Conservation (phyloP, 2,797 vertebrate genomes). For the Neoniphon sammara region DNA sequence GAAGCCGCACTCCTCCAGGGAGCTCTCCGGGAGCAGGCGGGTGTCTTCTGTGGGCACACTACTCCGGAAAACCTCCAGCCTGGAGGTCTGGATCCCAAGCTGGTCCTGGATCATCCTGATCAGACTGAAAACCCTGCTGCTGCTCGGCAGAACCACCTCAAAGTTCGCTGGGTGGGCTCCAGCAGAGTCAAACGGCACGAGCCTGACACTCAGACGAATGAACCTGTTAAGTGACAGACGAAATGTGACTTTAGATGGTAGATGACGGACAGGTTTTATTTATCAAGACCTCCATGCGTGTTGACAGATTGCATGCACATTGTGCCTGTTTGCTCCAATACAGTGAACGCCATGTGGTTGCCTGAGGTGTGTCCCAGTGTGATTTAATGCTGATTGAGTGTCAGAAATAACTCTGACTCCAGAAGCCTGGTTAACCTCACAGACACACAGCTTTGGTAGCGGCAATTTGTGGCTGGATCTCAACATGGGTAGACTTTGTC, state of each 20-base stretch:
- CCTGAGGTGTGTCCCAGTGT: constrained; percentile 7
- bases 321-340: not conserved
- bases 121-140: constrained; percentile 48
- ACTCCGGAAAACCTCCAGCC: constrained; percentile 49
- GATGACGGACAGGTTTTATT: not conserved
- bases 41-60: constrained; percentile 27
- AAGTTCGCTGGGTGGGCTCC: constrained; percentile 45
- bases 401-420: constrained; percentile 51
- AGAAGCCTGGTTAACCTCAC: constrained; percentile 39
- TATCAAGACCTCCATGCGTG: not conserved
- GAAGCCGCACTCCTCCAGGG: constrained; percentile 57
- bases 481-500: constrained; percentile 18
- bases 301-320: not conserved
- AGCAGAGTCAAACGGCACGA: constrained; percentile 38
- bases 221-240: constrained; percentile 29
- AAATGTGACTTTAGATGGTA: not conserved
- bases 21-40: constrained; percentile 17
- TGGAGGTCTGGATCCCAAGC: constrained; percentile 45
- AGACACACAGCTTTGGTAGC: constrained; percentile 14
- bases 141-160: constrained; percentile 35
- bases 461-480: constrained; percentile 24
- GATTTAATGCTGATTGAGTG: constrained; percentile 43
- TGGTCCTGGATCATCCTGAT: constrained; percentile 40
- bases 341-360: not conserved
- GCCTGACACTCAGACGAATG: constrained; percentile 28